Conservation (phyloP, 1,140 invertebrate species). For the Drosophila seguyi region DNA sequence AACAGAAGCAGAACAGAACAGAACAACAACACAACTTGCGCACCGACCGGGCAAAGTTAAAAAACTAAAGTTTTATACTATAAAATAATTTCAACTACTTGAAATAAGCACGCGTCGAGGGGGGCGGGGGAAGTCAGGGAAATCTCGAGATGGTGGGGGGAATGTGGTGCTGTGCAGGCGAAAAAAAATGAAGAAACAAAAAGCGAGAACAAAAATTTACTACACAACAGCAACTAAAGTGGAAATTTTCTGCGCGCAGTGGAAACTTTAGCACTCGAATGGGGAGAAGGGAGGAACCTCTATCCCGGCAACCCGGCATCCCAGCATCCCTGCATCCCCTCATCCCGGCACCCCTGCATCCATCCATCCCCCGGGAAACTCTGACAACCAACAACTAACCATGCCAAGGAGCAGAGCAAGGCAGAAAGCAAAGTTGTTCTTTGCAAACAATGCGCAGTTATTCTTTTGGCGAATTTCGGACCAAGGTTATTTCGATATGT, state of each 20-base stretch:
- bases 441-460: slow-evolving; percentile 80
- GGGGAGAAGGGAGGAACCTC: slow-evolving; percentile 2
- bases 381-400: slow-evolving; percentile 52
- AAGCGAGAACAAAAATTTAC: slow-evolving; percentile 62
- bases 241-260: slow-evolving; percentile 79
- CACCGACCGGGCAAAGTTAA: slow-evolving; percentile 64
- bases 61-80: slow-evolving; percentile 84
- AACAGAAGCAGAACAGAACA: slow-evolving; percentile 27
- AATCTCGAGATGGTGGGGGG: slow-evolving; percentile 41
- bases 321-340: neutral
- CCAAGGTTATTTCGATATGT: slow-evolving; percentile 79
- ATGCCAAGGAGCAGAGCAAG: slow-evolving; percentile 49
- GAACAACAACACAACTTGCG: slow-evolving; percentile 8
- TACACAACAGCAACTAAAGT: slow-evolving; percentile 76
- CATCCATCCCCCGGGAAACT: slow-evolving; percentile 27
- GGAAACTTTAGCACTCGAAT: slow-evolving; percentile 76
- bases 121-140: slow-evolving; percentile 17
- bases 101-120: slow-evolving; percentile 72
- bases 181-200: slow-evolving; percentile 38
- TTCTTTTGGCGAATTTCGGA: slow-evolving; percentile 78
- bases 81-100: slow-evolving; percentile 83
- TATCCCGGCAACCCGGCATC: neutral
- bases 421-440: slow-evolving; percentile 73
- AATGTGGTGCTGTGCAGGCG: neutral
- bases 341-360: neutral